Evolutionary conservation across 2,113 vertebrate genomes (phyloP).

Genomic region (Isurus oxyrinchus): DNA sequence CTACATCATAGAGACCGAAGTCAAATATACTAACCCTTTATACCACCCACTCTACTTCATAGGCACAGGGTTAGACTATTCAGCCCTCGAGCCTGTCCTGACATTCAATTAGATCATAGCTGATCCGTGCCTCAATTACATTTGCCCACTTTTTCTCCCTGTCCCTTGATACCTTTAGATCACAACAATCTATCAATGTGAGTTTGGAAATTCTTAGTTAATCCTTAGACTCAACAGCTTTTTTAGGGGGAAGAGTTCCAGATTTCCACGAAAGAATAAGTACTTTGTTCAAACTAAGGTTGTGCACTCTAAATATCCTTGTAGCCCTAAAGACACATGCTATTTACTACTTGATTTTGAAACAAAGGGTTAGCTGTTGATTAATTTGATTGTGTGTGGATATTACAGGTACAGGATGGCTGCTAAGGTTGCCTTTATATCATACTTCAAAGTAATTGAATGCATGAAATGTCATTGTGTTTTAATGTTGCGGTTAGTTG

Average conservation of each 20-base stretch:
- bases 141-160: not conserved
- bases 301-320: no score
- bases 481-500: not conserved
- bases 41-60: not conserved
- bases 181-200: not conserved
- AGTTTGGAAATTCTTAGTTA: no score
- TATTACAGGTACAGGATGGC: not conserved
- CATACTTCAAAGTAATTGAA: not conserved
- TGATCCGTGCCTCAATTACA: not conserved
- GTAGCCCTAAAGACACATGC: not conserved
- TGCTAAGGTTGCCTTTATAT: not conserved
- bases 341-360: not conserved
- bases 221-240: no score
- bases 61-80: not conserved
- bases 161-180: not conserved
- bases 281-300: no score
- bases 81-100: not conserved
- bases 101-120: not conserved
- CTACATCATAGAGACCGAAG: not conserved
- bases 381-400: not conserved
- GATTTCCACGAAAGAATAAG: no score
- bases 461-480: not conserved
- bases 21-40: not conserved
- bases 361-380: not conserved
- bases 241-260: no score